phyloP scores from a whole-genome alignment of 2,888 invertebrate genomes.

The Enchytraeus crypticus region DNA sequence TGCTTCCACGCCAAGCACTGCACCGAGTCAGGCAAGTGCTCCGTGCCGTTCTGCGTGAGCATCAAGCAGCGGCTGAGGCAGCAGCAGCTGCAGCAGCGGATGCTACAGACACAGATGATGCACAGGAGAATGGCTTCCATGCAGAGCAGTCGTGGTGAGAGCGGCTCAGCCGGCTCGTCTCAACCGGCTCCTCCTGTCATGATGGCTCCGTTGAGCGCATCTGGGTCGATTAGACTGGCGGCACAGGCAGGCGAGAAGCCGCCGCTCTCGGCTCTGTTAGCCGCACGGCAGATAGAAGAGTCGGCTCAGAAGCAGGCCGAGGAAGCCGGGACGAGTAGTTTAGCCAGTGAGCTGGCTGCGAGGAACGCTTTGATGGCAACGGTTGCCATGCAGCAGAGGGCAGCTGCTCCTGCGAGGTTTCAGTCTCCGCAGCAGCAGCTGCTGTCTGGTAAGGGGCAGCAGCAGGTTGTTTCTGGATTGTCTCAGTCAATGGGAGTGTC shows the following conservation, averaged over 20 bases:
- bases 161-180: slow-evolving; percentile 17
- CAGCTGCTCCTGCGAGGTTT: too few species aligned
- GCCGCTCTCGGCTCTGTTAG: slow-evolving; percentile 18
- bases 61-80: slow-evolving; percentile 96
- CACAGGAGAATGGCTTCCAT: slow-evolving; percentile 57
- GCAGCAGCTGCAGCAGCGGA: slow-evolving; percentile 86
- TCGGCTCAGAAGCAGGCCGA: slow-evolving; percentile 2
- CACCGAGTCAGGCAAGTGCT: slow-evolving; percentile 75
- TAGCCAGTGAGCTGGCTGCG: background rate
- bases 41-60: slow-evolving; percentile 96
- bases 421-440: too few species aligned
- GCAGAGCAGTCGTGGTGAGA: slow-evolving; percentile 43
- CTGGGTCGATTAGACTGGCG: background rate
- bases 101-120: slow-evolving; percentile 89
- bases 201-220: background rate
- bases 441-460: background rate
- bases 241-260: too few species aligned
- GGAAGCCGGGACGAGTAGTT: background rate
- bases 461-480: background rate
- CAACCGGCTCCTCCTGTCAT: background rate
- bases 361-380: slow-evolving; percentile 54
- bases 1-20: slow-evolving; percentile 99
- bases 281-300: slow-evolving; percentile 1
- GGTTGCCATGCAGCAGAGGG: slow-evolving; percentile 38
- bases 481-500: too few species aligned